Base-by-base conservation (phyloP, 2,888 invertebrate genomes). In the Mythimna ferrago region DNA sequence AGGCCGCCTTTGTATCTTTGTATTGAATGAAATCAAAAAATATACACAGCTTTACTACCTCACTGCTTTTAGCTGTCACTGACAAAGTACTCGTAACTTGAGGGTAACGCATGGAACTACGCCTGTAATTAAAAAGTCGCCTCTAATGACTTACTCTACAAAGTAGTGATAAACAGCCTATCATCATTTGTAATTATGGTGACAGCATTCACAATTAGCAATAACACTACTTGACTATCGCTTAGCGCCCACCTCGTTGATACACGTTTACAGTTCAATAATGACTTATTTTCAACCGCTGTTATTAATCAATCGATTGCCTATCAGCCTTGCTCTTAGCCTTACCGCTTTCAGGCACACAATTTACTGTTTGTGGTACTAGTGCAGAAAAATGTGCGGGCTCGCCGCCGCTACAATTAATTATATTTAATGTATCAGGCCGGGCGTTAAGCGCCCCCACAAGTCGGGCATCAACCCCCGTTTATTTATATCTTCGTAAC, bases 161-260 rank as follows among this genome's bases (percentile, higher is more conserved):
- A 54, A 71, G 58, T 66, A 26, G 48, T 51, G 53, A 11, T 58
- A 58, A n/a, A 16, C 14, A 11, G 16, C 38, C 32, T 11, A 57
- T 56, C 41, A 10, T 32, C 41, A 10, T 32, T 51, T 6, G 21
- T 26, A 26, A 21, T 26, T 6, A 32, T 6, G 38, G 38, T 41
- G 14, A 21, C 61, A 63, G 48, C 32, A 48, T 14, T 19, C 0
- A 16, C 62, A 57, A 78, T 78, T 66, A 73, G 21, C 53, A 44
- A 26, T 32, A 48, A 9, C 7, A 11, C 56, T 62, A 10, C 44
- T 78, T 32, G 5, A 19, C 1, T 21, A 44, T 56, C 14, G 11
- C 38, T 48, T 53, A 5, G 11, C 53, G 35, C 5, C 14, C 53
- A 35, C 4, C 9, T 44, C 0, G 7, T n/a, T 53, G 21, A 41